A percentile compares a stretch with the other conserved stretches of the same genome.
phyloP scores from a whole-genome alignment of 2,888 invertebrate species.

The Resseliella maxima region DNA sequence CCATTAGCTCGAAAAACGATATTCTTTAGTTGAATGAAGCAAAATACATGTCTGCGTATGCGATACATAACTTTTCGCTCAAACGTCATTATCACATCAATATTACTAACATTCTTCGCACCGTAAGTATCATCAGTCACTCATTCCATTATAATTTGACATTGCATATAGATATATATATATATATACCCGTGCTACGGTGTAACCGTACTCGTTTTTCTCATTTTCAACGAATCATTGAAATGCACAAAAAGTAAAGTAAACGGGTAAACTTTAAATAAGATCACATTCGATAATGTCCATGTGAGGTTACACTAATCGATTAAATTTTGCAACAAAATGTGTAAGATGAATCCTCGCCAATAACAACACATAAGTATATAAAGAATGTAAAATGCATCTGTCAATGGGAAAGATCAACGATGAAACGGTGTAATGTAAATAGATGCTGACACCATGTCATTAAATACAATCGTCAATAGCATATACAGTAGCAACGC shows the following conservation, averaged over 20 bases:
- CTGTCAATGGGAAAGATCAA: slow-evolving; percentile 22
- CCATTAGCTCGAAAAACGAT: not conserved
- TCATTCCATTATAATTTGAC: not conserved
- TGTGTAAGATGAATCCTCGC: not conserved
- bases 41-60: not conserved
- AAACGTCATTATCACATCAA: slow-evolving; percentile 48
- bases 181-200: not conserved
- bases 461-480: slow-evolving; percentile 28
- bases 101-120: slow-evolving; percentile 8
- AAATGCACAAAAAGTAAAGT: not conserved
- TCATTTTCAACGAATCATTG: not conserved
- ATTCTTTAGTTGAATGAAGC: not conserved
- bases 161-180: too few relatives aligned
- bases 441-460: slow-evolving; percentile 25
- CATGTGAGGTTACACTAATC: slow-evolving; percentile 48
- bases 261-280: slow-evolving; percentile 37
- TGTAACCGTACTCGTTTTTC: not conserved
- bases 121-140: slow-evolving; percentile 30
- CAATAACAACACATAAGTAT: not conserved
- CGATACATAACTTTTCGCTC: not conserved
- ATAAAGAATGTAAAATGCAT: not conserved
- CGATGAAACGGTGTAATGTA: slow-evolving; percentile 24
- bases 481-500: not conserved
- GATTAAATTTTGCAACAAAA: slow-evolving; percentile 6
- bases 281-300: slow-evolving; percentile 36